Conservation (phyloP, 1,140 invertebrate genomes). For the Notospermus geniculatus region DNA sequence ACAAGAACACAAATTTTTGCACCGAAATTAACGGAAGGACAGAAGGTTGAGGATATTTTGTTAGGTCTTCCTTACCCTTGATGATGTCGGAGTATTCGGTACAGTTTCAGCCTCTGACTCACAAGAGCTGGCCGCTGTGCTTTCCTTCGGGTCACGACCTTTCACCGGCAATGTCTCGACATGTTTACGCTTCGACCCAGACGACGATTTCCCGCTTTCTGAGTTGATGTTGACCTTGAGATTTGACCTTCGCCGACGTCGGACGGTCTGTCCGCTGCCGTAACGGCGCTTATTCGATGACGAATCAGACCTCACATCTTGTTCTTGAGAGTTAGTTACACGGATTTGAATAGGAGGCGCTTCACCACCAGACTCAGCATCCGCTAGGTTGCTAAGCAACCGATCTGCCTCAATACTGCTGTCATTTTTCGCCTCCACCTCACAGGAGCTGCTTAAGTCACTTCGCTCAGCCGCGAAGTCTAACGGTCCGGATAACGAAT, state of each 20-base stretch:
- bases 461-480: neutral
- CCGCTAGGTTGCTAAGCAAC: neutral
- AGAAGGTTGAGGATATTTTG: too few relatives aligned
- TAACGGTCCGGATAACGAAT: too few relatives aligned
- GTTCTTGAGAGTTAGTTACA: too few relatives aligned
- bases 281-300: neutral
- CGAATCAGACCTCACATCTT: too few relatives aligned
- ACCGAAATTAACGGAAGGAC: too few relatives aligned
- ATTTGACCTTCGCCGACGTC: neutral
- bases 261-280: neutral
- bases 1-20: too few relatives aligned
- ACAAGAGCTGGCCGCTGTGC: conserved; percentile 43
- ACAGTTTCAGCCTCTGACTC: conserved; percentile 41
- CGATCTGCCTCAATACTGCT: conserved; percentile 11
- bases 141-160: conserved; percentile 23
- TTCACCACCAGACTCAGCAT: neutral
- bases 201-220: neutral
- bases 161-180: too few relatives aligned
- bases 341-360: too few relatives aligned
- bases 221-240: neutral
- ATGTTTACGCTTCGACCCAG: neutral
- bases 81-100: conserved; percentile 25
- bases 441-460: neutral
- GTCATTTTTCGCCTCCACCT: conserved; percentile 4
- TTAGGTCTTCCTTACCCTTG: conserved; percentile 28